phyloP scores from a whole-genome alignment of 2,888 invertebrate genomes.

The Eumerus sabulonum region DNA sequence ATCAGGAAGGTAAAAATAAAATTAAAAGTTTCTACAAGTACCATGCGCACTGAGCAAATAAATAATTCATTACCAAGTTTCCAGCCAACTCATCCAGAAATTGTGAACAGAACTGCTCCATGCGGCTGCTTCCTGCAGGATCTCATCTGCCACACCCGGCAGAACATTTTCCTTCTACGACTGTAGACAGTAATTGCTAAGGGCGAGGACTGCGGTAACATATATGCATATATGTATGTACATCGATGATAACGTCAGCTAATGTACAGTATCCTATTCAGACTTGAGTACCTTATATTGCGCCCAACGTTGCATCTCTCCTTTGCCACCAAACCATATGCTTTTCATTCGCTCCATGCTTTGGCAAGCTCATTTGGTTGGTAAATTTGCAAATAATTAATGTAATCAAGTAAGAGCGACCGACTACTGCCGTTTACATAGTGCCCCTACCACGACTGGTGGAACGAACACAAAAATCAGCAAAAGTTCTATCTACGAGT shows the following conservation, averaged over 20 bases:
- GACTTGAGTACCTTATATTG: constrained; percentile 15
- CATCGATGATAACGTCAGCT: constrained; percentile 5
- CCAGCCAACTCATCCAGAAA: too few species aligned
- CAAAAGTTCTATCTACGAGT: too few species aligned
- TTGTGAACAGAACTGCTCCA: too few species aligned
- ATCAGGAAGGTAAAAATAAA: too few species aligned
- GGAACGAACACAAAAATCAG: too few species aligned
- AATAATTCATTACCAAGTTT: too few species aligned
- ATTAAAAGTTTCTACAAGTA: too few species aligned
- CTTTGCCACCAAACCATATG: constrained; percentile 1
- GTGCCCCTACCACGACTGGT: neutral
- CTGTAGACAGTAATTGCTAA: constrained; percentile 22
- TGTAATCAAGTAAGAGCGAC: constrained; percentile 40
- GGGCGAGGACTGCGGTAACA: constrained; percentile 7
- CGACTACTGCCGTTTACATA: neutral
- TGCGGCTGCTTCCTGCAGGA: constrained; percentile 35
- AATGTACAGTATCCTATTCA: constrained; percentile 45
- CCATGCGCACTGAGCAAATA: too few species aligned
- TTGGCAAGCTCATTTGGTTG: constrained; percentile 13
- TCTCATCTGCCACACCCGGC: constrained; percentile 38
- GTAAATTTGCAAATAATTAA: constrained; percentile 63
- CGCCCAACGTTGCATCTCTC: neutral
- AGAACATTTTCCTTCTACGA: constrained; percentile 38
- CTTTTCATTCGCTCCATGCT: constrained; percentile 40
- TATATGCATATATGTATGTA: neutral